Percentiles rank a stretch among this genome's conserved stretches.
These are phyloP conservation scores for Promerops cafer DNA, from an alignment of 2,113 vertebrate genomes.

Conservation along the genomic window DNA sequence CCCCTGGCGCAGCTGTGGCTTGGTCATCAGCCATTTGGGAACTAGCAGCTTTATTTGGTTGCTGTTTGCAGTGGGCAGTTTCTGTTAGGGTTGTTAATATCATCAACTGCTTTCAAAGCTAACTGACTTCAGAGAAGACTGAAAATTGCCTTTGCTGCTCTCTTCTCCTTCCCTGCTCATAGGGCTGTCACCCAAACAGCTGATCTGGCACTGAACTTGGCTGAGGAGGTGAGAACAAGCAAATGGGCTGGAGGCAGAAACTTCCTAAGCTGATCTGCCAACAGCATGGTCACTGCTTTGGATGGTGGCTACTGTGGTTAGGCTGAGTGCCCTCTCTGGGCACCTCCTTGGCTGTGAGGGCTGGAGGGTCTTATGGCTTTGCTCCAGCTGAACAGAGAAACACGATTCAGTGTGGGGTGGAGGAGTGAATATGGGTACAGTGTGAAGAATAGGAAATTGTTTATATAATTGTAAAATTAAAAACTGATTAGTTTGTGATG, in stretches of 20 bases:
- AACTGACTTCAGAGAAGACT: not conserved
- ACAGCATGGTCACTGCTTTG: not conserved
- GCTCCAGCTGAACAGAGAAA: not conserved
- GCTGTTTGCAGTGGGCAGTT: conserved; percentile 42
- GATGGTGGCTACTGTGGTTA: not conserved
- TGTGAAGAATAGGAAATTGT: not conserved
- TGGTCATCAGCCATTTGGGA: conserved; percentile 58
- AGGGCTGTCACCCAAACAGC: conserved; percentile 22
- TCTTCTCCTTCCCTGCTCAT: not conserved
- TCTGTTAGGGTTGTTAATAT: conserved; percentile 42
- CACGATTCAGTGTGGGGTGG: fast-evolving
- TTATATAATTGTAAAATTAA: not conserved
- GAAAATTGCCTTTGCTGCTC: conserved; percentile 1
- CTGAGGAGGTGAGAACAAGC: conserved; percentile 48
- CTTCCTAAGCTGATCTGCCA: not conserved
- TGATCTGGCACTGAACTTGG: not conserved
- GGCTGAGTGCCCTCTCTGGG: not conserved
- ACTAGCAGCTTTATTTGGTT: conserved; percentile 49
- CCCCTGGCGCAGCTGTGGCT: conserved; percentile 18
- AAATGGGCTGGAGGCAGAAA: not conserved
- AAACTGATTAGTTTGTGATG: not conserved
- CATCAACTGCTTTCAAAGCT: conserved; percentile 21
- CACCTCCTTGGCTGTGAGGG: not conserved
- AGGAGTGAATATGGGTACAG: not conserved
- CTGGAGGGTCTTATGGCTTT: not conserved